These are phyloP conservation scores for Lates japonicus DNA, from an alignment of 2,797 vertebrate genomes.

Conservation along the genomic window DNA sequence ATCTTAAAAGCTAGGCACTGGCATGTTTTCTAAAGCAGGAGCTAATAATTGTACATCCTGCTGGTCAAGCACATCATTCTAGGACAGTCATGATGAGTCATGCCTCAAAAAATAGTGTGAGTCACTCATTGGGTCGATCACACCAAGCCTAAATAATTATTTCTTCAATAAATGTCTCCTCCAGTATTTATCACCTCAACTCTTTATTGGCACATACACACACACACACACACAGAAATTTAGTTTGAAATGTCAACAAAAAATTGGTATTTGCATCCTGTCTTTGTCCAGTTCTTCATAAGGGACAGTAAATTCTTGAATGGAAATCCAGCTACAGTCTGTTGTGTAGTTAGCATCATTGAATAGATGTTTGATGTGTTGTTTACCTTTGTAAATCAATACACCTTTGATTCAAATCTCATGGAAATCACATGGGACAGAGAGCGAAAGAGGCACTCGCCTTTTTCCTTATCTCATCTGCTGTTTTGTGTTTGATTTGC, in stretches of 20 bases:
- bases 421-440: conserved; percentile 12
- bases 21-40: not conserved
- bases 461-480: conserved; percentile 28
- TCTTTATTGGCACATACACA: not conserved
- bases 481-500: conserved; percentile 48
- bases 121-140: not conserved
- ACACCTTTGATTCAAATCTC: conserved; percentile 48
- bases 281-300: not conserved
- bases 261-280: not conserved
- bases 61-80: not conserved
- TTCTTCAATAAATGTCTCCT: not conserved
- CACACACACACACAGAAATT: too few relatives aligned
- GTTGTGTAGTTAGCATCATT: not conserved
- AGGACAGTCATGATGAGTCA: not conserved
- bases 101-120: not conserved
- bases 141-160: not conserved
- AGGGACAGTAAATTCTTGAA: not conserved
- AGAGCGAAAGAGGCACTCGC: not conserved
- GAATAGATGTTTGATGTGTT: conserved; percentile 24
- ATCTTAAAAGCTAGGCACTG: not conserved
- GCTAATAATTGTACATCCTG: not conserved
- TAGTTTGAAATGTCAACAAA: not conserved
- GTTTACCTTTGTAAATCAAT: conserved; percentile 56
- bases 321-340: not conserved
- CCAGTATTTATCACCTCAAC: not conserved